These are phyloP conservation scores for Hirtodrosophila alboralis DNA, from an alignment of 2,888 invertebrate species.

Conservation along the genomic window DNA sequence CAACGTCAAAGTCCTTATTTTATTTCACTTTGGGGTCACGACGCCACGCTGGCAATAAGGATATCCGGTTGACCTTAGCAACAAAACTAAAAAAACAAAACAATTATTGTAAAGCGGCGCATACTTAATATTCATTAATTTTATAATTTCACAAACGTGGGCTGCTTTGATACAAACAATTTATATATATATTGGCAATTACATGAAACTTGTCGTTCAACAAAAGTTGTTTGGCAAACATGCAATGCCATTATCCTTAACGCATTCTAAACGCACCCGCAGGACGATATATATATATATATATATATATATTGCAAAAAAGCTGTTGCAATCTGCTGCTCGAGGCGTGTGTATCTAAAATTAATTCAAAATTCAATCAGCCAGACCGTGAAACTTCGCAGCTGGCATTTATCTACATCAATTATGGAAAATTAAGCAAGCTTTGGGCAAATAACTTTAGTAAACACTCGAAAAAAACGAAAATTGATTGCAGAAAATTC, in stretches of 20 bases:
- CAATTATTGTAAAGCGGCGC: slow-evolving; percentile 9
- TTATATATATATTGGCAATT: too few species aligned
- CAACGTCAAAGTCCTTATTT: slow-evolving; percentile 8
- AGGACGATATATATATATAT: not conserved
- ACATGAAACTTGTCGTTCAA: slow-evolving; percentile 33
- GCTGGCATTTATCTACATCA: slow-evolving; percentile 30
- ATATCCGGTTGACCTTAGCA: slow-evolving; percentile 10
- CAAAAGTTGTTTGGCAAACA: slow-evolving; percentile 38
- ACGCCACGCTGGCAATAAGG: slow-evolving; percentile 12
- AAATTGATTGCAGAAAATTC: slow-evolving; percentile 1
- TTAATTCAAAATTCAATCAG: slow-evolving; percentile 59
- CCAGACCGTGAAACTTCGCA: slow-evolving; percentile 39
- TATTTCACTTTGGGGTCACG: slow-evolving; percentile 2
- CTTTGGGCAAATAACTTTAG: not conserved
- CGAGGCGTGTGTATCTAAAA: slow-evolving; percentile 41
- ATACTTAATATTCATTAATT: slow-evolving; percentile 51
- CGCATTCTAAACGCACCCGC: slow-evolving; percentile 6
- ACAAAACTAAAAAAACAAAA: not conserved
- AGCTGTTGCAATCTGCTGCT: slow-evolving; percentile 6
- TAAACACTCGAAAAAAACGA: too few species aligned
- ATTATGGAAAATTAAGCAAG: slow-evolving; percentile 30
- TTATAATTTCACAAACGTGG: not conserved
- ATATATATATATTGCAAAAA: too few species aligned
- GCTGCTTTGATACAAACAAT: too few species aligned
- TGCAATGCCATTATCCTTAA: slow-evolving; percentile 28